Percentiles rank a stretch among this genome's conserved stretches.
Evolutionary conservation across 1,140 invertebrate species (phyloP).

Genomic region (Drosophila varians): DNA sequence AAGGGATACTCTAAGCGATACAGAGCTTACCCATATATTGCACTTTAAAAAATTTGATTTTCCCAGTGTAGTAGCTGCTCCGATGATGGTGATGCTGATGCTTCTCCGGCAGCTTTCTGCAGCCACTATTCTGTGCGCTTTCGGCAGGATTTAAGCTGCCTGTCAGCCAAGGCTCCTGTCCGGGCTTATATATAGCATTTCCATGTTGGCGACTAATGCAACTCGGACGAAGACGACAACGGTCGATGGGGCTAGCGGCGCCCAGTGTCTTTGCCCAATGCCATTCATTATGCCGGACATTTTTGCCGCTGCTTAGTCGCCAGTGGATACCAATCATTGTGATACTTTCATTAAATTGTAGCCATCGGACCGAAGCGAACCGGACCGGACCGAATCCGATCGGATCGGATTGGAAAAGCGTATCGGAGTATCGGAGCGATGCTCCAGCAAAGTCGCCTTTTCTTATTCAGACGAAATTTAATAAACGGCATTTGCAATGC

Average conservation of each 20-base stretch:
- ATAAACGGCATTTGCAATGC: constrained; percentile 57
- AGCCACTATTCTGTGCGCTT: constrained; percentile 45
- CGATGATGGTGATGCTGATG: constrained; percentile 29
- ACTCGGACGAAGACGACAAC: constrained; percentile 55
- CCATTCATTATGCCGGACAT: constrained; percentile 80
- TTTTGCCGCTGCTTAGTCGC: constrained; percentile 75
- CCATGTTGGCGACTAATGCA: constrained; percentile 81
- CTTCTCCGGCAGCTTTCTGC: constrained; percentile 18
- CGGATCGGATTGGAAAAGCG: background rate
- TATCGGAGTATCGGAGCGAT: background rate
- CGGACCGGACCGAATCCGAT: background rate
- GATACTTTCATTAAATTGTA: constrained; percentile 79
- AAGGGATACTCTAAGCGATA: too few relatives aligned
- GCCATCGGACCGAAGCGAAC: background rate
- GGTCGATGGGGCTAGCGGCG: constrained; percentile 54
- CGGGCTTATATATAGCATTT: constrained; percentile 73
- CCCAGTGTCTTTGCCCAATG: constrained; percentile 75
- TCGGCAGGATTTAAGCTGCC: constrained; percentile 80
- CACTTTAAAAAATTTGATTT: background rate
- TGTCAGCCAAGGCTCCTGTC: constrained; percentile 70
- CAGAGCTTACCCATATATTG: background rate
- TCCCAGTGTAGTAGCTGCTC: background rate
- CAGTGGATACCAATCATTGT: constrained; percentile 80
- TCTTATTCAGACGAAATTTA: constrained; percentile 73
- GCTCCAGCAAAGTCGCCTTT: constrained; percentile 9